Evolutionary conservation across 2,888 invertebrate genomes (phyloP).

Genomic region (Ernsta delagoae): DNA sequence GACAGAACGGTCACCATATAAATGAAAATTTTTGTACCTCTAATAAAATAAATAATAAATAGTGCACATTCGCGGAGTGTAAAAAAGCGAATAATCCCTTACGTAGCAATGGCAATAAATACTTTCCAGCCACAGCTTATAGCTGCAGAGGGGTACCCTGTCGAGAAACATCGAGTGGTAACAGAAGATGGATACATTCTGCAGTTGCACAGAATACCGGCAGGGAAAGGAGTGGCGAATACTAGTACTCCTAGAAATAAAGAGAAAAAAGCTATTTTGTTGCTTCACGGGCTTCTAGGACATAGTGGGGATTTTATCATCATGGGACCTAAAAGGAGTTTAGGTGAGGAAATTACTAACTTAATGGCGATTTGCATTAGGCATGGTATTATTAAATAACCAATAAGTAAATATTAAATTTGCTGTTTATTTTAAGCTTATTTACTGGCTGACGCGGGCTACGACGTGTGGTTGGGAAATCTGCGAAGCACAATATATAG

Average conservation of each 20-base stretch:
- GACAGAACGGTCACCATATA: too few relatives aligned
- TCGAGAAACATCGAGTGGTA: conserved; percentile 73
- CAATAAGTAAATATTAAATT: too few relatives aligned
- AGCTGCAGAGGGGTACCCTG: conserved; percentile 74
- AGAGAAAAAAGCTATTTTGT: conserved; percentile 72
- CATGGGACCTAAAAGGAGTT: conserved; percentile 87
- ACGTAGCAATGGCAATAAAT: background rate
- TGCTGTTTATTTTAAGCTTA: conserved; percentile 79
- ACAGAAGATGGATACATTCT: conserved; percentile 87
- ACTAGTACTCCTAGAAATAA: conserved; percentile 56
- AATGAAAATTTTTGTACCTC: too few relatives aligned
- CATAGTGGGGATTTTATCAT: conserved; percentile 89
- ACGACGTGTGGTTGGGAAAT: conserved; percentile 86
- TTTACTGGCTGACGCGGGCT: conserved; percentile 83
- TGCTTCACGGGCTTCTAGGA: conserved; percentile 86
- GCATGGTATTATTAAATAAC: too few relatives aligned
- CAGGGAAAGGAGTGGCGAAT: conserved; percentile 63
- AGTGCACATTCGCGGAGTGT: too few relatives aligned
- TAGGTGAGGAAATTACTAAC: conserved; percentile 71
- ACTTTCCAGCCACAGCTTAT: conserved; percentile 76
- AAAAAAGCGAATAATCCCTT: too few relatives aligned
- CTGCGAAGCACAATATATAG: conserved; percentile 79
- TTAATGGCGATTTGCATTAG: too few relatives aligned
- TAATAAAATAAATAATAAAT: too few relatives aligned
- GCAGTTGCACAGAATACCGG: conserved; percentile 86